phyloP scores from a whole-genome alignment of 2,888 invertebrate genomes.

The Phytoseiulus persimilis region DNA sequence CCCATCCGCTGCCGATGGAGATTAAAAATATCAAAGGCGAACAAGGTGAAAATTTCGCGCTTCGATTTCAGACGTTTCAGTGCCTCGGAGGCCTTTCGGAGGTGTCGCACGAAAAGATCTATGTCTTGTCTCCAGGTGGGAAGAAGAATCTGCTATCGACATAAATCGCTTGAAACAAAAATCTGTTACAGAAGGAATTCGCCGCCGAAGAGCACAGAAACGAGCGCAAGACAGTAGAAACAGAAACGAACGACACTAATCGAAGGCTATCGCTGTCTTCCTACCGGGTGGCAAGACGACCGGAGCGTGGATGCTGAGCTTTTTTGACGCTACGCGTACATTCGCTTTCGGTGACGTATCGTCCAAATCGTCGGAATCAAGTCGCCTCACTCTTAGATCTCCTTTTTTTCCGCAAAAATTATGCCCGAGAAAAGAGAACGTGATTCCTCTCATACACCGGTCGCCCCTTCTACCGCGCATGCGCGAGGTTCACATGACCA shows the following conservation, averaged over 20 bases:
- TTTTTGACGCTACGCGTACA: not conserved
- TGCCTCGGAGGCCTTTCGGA: slow-evolving; percentile 5
- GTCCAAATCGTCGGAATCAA: not conserved
- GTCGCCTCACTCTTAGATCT: no score
- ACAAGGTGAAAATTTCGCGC: not conserved
- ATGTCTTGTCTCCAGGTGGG: not conserved
- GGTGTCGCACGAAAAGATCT: not conserved
- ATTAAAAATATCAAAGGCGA: not conserved
- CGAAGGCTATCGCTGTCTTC: not conserved
- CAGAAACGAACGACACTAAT: not conserved
- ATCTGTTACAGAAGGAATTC: not conserved
- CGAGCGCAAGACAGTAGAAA: not conserved
- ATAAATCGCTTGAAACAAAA: slow-evolving; percentile 5
- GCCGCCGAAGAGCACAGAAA: not conserved
- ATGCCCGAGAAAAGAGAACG: no score
- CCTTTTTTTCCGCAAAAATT: no score
- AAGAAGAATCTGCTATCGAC: not conserved
- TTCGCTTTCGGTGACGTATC: not conserved
- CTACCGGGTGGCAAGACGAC: not conserved
- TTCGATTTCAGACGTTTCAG: not conserved
- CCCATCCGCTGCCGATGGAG: not conserved
- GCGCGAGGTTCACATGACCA: no score
- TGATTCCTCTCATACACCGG: no score
- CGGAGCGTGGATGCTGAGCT: not conserved
- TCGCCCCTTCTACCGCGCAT: no score